Conservation (phyloP, 2,888 invertebrate genomes). For the Aphrophora alni region DNA sequence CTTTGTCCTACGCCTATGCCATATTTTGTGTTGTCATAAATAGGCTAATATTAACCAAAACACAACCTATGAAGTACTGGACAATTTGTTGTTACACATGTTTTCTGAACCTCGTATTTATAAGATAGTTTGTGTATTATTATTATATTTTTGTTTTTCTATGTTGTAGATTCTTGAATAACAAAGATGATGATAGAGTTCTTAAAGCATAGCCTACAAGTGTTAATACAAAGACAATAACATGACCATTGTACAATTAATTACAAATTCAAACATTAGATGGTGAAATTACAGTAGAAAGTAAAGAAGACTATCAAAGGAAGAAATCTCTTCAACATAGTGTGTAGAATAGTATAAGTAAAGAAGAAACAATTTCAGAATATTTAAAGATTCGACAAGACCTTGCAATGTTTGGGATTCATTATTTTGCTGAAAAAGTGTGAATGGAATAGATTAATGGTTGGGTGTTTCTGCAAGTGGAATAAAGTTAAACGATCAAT, state of each 20-base stretch:
- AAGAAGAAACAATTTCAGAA: neutral
- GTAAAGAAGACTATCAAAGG: neutral
- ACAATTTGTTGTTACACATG: too few species aligned
- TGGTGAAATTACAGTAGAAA: neutral
- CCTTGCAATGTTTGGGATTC: neutral
- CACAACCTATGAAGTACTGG: too few species aligned
- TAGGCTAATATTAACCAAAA: too few species aligned
- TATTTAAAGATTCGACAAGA: neutral
- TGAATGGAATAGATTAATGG: neutral
- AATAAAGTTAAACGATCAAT: neutral
- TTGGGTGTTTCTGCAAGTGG: neutral
- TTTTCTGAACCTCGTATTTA: too few species aligned
- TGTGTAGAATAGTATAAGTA: neutral
- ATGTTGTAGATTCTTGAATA: too few species aligned
- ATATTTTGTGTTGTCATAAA: too few species aligned
- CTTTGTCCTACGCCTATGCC: too few species aligned
- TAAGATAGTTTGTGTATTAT: too few species aligned
- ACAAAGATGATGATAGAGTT: too few species aligned
- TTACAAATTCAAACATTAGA: neutral
- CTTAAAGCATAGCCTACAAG: too few species aligned
- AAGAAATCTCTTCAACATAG: neutral
- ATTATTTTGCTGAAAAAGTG: neutral
- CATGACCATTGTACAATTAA: neutral
- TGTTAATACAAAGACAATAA: too few species aligned
- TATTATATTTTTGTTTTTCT: too few species aligned